Evolutionary conservation across 2,797 vertebrate species (phyloP).

Genomic region (Sebastes variabilis): DNA sequence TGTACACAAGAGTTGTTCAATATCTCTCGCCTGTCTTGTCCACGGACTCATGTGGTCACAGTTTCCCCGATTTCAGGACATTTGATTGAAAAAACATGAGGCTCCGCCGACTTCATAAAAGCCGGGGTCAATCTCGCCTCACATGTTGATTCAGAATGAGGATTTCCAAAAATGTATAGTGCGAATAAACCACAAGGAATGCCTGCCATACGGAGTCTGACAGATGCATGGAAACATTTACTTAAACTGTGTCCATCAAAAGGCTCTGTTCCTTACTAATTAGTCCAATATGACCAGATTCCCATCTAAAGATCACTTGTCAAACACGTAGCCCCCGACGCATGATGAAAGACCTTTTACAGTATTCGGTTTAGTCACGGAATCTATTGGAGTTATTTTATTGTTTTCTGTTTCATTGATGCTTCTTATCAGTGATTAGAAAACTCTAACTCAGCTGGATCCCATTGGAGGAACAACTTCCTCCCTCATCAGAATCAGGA

Average conservation of each 20-base stretch:
- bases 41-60: constrained; percentile 40
- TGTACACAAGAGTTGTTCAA: constrained; percentile 68
- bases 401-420: constrained; percentile 32
- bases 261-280: constrained; percentile 80
- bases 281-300: constrained; percentile 70
- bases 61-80: constrained; percentile 51
- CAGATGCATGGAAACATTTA: constrained; percentile 82
- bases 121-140: constrained; percentile 55
- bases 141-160: constrained; percentile 74
- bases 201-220: constrained; percentile 60
- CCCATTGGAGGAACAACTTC: background rate
- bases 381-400: constrained; percentile 24
- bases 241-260: constrained; percentile 79
- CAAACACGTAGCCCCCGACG: constrained; percentile 37
- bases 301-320: constrained; percentile 67
- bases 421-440: constrained; percentile 27
- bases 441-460: constrained; percentile 31
- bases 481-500: background rate
- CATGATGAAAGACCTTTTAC: constrained; percentile 59
- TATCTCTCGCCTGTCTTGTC: constrained; percentile 57
- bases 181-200: constrained; percentile 72
- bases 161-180: constrained; percentile 72
- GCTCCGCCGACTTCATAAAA: constrained; percentile 49
- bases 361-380: constrained; percentile 38
- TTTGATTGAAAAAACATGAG: constrained; percentile 64